Evolutionary conservation across 2,888 invertebrate species (phyloP), one percentile per base, ranked within the genome.

Genomic region (Buathra laborator): DNA sequence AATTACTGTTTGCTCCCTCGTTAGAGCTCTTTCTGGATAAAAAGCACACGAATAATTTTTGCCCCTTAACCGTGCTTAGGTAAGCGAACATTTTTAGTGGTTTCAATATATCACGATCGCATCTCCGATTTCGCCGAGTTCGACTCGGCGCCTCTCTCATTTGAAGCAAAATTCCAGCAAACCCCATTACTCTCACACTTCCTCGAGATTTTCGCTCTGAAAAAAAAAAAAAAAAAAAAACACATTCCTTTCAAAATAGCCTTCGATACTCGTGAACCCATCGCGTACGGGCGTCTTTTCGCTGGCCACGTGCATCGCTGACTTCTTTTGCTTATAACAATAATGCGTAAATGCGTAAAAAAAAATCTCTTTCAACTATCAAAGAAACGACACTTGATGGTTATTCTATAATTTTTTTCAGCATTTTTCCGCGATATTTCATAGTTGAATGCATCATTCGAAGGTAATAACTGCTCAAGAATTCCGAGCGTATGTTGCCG

Each of bases 61-160:
- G 44, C 43, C 43, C 56, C 43, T 59, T 72, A 72, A 59, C 12
- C 14, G 59, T 59, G 24, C 10, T 4, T 56, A 29, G 14, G 53
- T 7, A n/a, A 59, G 44, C 43, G 44, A 43, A 37, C 43, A 59
- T 19, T 59, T 72, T 59, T 56, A 72, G 59, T 29, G 72, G 24
- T 59, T 72, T 29, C 44, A 24, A 24, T 59, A 56, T 56, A 44
- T 56, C 19, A 4, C 24, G 56, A 72, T 59, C 19, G 19, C 51
- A 53, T 72, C 14, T 16, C 4, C 44, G 19, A 16, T 72, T 44
- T 72, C 24, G 16, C 43, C 72, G 72, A 29, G 56, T 12, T 43
- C 56, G 37, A 32, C 12, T 43, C 29, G 9, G 43, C 56, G 44
- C 24, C 56, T 59, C 9, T 24, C 24, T 59, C 72, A 29, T 59